Percentiles rank a stretch among this genome's conserved stretches.
phyloP scores from a whole-genome alignment of 1,140 invertebrate species.

The Papilio polyxenes region DNA sequence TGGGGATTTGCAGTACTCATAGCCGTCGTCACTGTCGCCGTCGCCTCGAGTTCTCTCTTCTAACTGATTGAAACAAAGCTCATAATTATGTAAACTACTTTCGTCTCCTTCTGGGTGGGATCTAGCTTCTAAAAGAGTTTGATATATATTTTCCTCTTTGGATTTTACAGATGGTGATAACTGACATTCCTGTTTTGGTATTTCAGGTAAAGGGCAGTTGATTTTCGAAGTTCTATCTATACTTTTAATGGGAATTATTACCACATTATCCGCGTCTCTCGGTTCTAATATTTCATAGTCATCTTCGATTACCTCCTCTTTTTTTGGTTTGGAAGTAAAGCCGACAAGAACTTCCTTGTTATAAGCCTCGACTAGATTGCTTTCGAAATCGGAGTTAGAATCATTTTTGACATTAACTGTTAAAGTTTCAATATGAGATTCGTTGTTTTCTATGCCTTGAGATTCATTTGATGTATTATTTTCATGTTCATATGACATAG shows the following conservation, averaged over 20 bases:
- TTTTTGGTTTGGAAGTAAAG: constrained; percentile 65
- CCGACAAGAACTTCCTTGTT: constrained; percentile 73
- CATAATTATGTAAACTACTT: constrained; percentile 76
- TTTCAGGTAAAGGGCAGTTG: constrained; percentile 78
- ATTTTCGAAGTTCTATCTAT: constrained; percentile 68
- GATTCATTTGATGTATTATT: constrained; percentile 49
- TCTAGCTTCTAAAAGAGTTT: constrained; percentile 73
- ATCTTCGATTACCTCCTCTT: constrained; percentile 62
- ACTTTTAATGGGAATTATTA: constrained; percentile 65
- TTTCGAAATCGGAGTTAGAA: constrained; percentile 69
- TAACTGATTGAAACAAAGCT: constrained; percentile 69
- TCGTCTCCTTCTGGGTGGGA: constrained; percentile 75
- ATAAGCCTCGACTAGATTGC: constrained; percentile 76
- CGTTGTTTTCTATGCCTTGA: constrained; percentile 46
- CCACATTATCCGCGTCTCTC: constrained; percentile 58
- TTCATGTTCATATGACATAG: constrained; percentile 47
- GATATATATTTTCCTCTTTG: constrained; percentile 72
- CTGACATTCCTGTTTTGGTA: constrained; percentile 60
- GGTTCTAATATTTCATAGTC: constrained; percentile 77
- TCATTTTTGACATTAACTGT: constrained; percentile 53
- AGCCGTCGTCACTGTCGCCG: constrained; percentile 76
- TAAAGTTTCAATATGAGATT: constrained; percentile 55
- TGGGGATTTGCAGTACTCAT: constrained; percentile 78
- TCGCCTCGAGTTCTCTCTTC: constrained; percentile 73
- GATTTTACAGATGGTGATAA: not conserved